Base-by-base conservation (phyloP, 2,797 vertebrate genomes). In the Typhlichthys eigenmanni region DNA sequence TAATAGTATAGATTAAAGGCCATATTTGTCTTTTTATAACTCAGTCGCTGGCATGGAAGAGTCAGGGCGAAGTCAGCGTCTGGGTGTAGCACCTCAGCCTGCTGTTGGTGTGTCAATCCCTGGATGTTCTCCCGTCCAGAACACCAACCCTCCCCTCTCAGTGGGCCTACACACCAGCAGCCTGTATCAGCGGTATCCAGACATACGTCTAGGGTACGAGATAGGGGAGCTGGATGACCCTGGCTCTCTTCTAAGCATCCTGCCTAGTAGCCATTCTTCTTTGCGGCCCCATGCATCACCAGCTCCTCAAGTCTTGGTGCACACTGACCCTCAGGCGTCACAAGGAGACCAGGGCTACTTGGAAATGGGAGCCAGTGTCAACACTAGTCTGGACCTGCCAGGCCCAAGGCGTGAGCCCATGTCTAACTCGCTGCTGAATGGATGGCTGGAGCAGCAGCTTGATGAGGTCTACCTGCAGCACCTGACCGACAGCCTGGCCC, bases 381-480 rank as follows among this genome's bases (percentile, higher is more conserved):
- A 75, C 43, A 58, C 68, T 64, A 84, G 81, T 67, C 38, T 86
- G 64, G 82, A 80, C 38, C 55, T 86, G 47, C 69, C 82, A 0
- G 77, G 72, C 1, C 73, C 78, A 0, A 70, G 72, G 0, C 17
- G 81, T 69, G 92, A 94, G 78, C 94, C 93, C 0, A 91, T 96
- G 54, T 95, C 95, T 8, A 95, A 93, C 87, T 97, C 95, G 0
- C 5, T 86, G 47, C 90, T 98, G 72, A 97, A 96, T 17, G 91
- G 86, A 14, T 92, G 96, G 57, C 84, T 97, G 88, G 95, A 95
- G 55, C 91, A 87, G 47, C 93, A 97, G 79, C 84, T 97, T 53
- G 87, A 91, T 4, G 94, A 98, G 83, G 88, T 97, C 14, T 96
- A 97, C 61, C 93, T 96, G 66, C 89, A 95, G 71, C 90, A 96